Evolutionary conservation across 2,797 vertebrate species (phyloP), one percentile per base, ranked within the genome.

Genomic region (Ctenosaura bakeri): DNA sequence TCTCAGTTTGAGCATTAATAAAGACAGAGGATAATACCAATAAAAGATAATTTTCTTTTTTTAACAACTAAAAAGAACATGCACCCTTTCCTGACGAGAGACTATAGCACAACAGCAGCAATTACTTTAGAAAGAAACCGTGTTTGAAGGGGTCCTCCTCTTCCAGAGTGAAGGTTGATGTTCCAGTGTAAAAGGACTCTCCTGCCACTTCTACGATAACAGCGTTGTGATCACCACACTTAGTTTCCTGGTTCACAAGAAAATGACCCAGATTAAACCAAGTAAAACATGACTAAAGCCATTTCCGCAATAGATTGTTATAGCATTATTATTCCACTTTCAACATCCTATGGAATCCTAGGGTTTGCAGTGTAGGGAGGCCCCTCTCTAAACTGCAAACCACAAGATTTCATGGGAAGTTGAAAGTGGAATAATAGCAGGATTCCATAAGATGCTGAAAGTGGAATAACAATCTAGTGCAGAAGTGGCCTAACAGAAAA

Each of bases 121-220:
- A 73, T 98, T 95, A 99, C 93, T 98, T 98, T 85, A 99, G 96
- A 78, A 98, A 97, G 94, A 99, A 99, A 2, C 99, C 99, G 0
- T 97, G 89, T 85, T 94, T 98, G 92, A 99, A 96, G 0, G 97
- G 78, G 95, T 99, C 99, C 0, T 97, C 96, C 0, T 96, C 96
- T 96, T 99, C 99, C 0, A 98, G 95, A 29, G 97, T 98, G 66
- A 99, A 99, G 91, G 92, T 97, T n/a, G 98, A 97, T 14, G 97
- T 96, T 2, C 98, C 99, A 0, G 97, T 99, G 95, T 99, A 99
- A 96, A 98, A 98, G 1, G 98, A 98, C 96, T 97, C 97, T 94
- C 99, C 99, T 0, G 98, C 96, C 0, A 99, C 98, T 96, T 99
- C 99, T 93, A 99, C 99, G 3, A 99, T 92, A 0, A 99, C 98